A percentile compares a stretch with the other conserved stretches of the same genome.
These are phyloP conservation scores for Allobates femoralis DNA, from an alignment of 2,797 vertebrate genomes.

Conservation along the genomic window DNA sequence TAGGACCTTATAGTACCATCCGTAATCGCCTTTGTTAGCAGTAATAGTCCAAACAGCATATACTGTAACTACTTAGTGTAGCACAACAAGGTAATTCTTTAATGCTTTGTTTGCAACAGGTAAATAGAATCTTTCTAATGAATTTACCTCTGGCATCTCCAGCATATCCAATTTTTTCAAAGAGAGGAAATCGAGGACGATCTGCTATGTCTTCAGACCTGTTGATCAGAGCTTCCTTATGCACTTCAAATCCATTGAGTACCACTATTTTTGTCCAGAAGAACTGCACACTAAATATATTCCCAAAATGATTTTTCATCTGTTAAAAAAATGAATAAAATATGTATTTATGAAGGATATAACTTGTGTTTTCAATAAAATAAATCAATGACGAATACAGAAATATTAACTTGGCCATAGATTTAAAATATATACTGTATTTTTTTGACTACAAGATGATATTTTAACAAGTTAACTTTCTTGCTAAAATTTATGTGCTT, in stretches of 20 bases:
- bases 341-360: no score
- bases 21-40: no score
- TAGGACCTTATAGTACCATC: no score
- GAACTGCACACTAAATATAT: constrained; percentile 3
- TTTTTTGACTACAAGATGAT: no score
- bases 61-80: no score
- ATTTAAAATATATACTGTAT: no score
- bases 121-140: not conserved
- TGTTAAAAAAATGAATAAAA: constrained; percentile 8
- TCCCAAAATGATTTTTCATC: constrained; percentile 49
- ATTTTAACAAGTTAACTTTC: no score
- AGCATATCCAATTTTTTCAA: not conserved
- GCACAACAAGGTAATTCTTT: not conserved
- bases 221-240: constrained; percentile 59
- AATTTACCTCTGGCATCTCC: not conserved
- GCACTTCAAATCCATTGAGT: constrained; percentile 54
- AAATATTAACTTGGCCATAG: not conserved
- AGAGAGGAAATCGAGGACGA: not conserved
- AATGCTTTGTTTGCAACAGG: not conserved
- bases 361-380: not conserved
- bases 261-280: constrained; percentile 54
- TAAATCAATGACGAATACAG: not conserved
- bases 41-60: no score
- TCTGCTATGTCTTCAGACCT: constrained; percentile 59
- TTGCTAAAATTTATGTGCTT: no score